These are phyloP conservation scores for Drosophila biarmipes DNA, from an alignment of 1,140 invertebrate species.

Conservation along the genomic window DNA sequence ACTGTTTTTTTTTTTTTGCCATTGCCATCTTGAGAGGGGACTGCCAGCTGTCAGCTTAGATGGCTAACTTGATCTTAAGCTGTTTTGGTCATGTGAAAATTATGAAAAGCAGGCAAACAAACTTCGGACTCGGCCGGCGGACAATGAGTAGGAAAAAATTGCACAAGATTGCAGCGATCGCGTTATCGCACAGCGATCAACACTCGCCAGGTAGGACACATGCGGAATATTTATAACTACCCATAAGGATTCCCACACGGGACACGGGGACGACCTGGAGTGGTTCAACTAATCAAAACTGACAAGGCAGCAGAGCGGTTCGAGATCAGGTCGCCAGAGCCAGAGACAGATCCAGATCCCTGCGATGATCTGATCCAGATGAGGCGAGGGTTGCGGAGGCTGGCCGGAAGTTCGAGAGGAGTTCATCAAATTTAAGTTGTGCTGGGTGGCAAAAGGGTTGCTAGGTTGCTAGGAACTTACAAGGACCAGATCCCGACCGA, in stretches of 20 bases:
- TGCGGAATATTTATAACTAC: background rate
- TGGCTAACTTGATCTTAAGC: constrained; percentile 82
- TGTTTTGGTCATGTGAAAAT: constrained; percentile 83
- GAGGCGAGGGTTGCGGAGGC: constrained; percentile 29
- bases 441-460: constrained; percentile 78
- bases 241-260: constrained; percentile 64
- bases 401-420: constrained; percentile 64
- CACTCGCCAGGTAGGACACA: constrained; percentile 57
- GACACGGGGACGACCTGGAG: constrained; percentile 59
- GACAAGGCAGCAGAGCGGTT: constrained; percentile 75
- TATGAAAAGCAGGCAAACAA: constrained; percentile 65
- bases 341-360: constrained; percentile 24
- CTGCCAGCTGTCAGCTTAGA: constrained; percentile 78
- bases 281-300: constrained; percentile 81
- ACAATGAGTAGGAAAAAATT: constrained; percentile 52
- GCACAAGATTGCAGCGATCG: constrained; percentile 64
- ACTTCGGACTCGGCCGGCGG: constrained; percentile 40
- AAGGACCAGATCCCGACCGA: constrained; percentile 31
- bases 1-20: constrained; percentile 6
- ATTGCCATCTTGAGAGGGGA: constrained; percentile 52
- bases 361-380: constrained; percentile 36
- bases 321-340: constrained; percentile 49
- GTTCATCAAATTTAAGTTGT: constrained; percentile 81
- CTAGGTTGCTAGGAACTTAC: constrained; percentile 63
- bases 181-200: constrained; percentile 63